Percentiles rank a stretch among this genome's conserved stretches.
Evolutionary conservation across 2,797 vertebrate genomes (phyloP).

Genomic region (Helarctos malayanus): DNA sequence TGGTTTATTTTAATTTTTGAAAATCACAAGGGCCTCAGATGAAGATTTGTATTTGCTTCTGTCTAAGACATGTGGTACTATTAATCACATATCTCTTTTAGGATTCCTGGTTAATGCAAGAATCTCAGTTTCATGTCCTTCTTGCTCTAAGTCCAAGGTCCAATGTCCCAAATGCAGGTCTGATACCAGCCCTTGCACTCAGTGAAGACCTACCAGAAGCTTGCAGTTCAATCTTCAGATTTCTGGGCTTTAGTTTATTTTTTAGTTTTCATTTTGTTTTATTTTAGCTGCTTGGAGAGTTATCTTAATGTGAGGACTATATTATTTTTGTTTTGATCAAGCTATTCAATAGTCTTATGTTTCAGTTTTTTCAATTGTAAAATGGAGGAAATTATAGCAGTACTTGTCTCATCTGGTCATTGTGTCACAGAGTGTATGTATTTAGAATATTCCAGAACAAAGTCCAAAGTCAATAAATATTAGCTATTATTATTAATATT

Average conservation of each 20-base stretch:
- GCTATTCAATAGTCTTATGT: neutral
- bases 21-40: neutral
- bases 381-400: neutral
- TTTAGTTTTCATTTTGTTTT: neutral
- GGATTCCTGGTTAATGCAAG: neutral
- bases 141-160: neutral
- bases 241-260: neutral
- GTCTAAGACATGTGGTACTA: neutral
- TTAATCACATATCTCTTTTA: neutral
- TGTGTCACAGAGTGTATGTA: neutral
- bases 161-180: neutral
- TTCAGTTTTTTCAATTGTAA: neutral
- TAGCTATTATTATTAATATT: neutral
- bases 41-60: neutral
- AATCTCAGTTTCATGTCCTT: neutral
- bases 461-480: neutral
- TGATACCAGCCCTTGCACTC: neutral
- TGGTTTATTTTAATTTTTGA: constrained; percentile 18
- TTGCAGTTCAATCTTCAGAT: neutral
- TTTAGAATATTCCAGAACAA: neutral
- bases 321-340: neutral
- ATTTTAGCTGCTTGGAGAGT: neutral
- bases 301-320: neutral
- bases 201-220: neutral
- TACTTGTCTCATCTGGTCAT: neutral